Evolutionary conservation across 2,888 invertebrate species (phyloP), one percentile per base, ranked within the genome.

Genomic region (Caenorhabditis sp.): DNA sequence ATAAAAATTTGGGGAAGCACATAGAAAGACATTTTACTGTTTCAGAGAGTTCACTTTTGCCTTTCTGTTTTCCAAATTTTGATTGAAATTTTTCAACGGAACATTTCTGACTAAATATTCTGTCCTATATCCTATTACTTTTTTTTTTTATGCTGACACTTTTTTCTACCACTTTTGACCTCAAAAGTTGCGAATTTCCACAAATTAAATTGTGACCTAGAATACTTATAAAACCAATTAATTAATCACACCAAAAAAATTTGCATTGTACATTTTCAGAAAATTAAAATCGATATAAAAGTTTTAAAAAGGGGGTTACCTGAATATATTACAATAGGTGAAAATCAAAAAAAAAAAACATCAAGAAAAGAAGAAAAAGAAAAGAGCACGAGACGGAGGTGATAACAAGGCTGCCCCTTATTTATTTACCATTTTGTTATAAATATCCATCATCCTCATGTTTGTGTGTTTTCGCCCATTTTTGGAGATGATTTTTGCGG

Each of bases 291-390:
- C 5, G 43, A 43, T 17, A 17, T 5, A 12, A 43, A 5, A 43
- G 43, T 43, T 12, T 10, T 43, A 3, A 12, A 14, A 43, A 43
- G 43, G 43, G 17, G n/a, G n/a, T n/a, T n/a, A n/a, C n/a, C n/a
- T 36, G 36, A 10, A 8, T 10, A 36, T 36, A 36, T 36, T 8
- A 36, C 36, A 36, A 52, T 21, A 12, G 20, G 52, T 7, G 23
- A 52, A 52, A 52, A 52, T 52, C 52, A 52, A 52, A 52, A 52
- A 43, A 17, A 43, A 43, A 43, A 43, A 43, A 43, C 3, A 36
- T 36, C 36, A 36, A 14, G 17, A 43, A 43, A 43, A 43, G 43
- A 43, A 17, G 14, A 14, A 43, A 3, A 17, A 17, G 43, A 43
- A 43, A 43, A 43, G 43, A 43, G 43, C 43, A 43, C 43, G 17